These are phyloP conservation scores for Metellina segmentata DNA, from an alignment of 2,888 invertebrate species.

Conservation along the genomic window DNA sequence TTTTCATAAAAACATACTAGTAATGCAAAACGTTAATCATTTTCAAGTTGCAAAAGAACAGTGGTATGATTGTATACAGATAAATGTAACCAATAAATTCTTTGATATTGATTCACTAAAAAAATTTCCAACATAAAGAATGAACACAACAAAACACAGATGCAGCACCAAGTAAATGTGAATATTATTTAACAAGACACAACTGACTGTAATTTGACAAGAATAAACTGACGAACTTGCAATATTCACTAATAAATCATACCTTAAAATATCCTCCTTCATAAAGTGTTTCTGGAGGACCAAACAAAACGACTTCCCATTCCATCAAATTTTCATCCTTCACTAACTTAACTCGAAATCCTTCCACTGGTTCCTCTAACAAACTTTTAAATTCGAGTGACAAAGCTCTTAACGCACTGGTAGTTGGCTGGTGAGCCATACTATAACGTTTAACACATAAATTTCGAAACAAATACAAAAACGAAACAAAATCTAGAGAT, in stretches of 20 bases:
- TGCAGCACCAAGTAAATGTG: too few species aligned
- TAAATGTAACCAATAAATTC: too few species aligned
- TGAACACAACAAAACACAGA: too few species aligned
- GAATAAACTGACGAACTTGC: too few species aligned
- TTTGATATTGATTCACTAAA: too few species aligned
- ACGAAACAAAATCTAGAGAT: too few species aligned
- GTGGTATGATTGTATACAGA: too few species aligned
- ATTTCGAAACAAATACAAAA: background rate
- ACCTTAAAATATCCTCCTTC: constrained; percentile 99
- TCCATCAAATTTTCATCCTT: constrained; percentile 99
- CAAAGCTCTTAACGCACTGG: constrained; percentile 89
- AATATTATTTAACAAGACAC: background rate
- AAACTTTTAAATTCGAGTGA: constrained; percentile 83
- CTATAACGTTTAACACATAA: background rate
- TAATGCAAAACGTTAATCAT: too few species aligned
- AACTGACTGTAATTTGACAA: too few species aligned
- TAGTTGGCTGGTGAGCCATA: constrained; percentile 75
- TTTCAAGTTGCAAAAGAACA: too few species aligned
- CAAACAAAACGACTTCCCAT: constrained; percentile 99
- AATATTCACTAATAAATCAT: constrained; percentile 77
- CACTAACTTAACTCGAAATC: constrained; percentile 96
- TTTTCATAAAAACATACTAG: too few species aligned
- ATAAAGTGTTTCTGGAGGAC: constrained; percentile 98
- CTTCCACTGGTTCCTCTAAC: constrained; percentile 81
- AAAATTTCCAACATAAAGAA: too few species aligned